phyloP scores from a whole-genome alignment of 37 sponge, comb jelly and placozoan genomes.

The Cliona cf. orientalis region DNA sequence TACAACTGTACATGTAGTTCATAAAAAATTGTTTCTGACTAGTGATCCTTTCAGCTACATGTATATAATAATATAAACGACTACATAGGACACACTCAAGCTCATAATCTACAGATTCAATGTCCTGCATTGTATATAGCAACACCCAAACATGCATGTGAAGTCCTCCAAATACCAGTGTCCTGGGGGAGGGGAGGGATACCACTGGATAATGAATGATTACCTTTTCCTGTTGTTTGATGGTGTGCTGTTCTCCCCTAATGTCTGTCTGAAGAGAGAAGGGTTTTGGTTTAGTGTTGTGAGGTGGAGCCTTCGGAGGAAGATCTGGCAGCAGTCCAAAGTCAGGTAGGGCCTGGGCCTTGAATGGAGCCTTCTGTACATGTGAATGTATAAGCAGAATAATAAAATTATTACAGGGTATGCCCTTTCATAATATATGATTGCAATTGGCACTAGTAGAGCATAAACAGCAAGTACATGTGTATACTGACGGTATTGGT shows the following conservation, averaged over 20 bases:
- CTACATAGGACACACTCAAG: too few species aligned
- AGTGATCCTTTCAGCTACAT: too few species aligned
- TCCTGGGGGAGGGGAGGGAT: neutral
- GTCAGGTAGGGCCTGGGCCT: conserved; percentile 54
- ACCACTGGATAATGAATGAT: too few species aligned
- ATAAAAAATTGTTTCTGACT: too few species aligned
- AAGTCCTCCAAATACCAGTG: too few species aligned
- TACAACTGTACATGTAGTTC: too few species aligned
- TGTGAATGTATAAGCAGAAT: neutral
- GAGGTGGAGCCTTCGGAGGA: neutral
- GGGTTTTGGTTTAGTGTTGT: conserved; percentile 49
- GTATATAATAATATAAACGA: too few species aligned
- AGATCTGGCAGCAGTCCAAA: conserved; percentile 1
- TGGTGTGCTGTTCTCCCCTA: conserved; percentile 47
- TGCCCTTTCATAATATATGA: too few species aligned
- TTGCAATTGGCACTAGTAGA: too few species aligned
- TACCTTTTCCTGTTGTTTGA: conserved; percentile 63
- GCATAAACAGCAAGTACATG: neutral
- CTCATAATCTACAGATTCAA: too few species aligned
- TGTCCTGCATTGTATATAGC: too few species aligned
- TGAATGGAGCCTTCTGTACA: conserved; percentile 57
- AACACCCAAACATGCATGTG: too few species aligned
- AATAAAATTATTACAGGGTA: neutral
- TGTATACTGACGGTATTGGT: neutral
- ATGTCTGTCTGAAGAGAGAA: conserved; percentile 66